Evolutionary conservation across 2,797 vertebrate species (phyloP).

Genomic region (Xerus rutilus): DNA sequence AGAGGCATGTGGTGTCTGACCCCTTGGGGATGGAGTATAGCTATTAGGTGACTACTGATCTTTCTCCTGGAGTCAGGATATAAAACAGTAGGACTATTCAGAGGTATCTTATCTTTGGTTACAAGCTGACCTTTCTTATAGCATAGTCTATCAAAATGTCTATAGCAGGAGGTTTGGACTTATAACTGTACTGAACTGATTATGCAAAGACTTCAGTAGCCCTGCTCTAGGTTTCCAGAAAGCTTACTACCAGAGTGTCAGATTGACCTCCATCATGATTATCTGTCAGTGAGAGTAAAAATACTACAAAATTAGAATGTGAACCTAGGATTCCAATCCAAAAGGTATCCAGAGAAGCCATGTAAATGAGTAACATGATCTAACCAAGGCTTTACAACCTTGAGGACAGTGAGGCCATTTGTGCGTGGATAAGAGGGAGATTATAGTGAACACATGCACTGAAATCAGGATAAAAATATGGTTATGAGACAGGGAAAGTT

Average conservation of each 20-base stretch:
- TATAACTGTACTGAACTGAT: background rate
- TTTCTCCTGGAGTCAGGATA: background rate
- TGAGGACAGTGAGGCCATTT: background rate
- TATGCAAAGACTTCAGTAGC: background rate
- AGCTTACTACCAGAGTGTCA: background rate
- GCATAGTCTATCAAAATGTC: background rate
- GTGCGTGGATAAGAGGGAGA: background rate
- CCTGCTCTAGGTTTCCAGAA: background rate
- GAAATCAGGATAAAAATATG: conserved; percentile 28
- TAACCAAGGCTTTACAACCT: background rate
- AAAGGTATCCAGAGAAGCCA: conserved; percentile 7
- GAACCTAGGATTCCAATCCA: background rate
- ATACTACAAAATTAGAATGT: conserved; percentile 25
- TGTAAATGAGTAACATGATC: background rate
- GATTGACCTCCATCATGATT: background rate
- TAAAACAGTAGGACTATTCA: background rate
- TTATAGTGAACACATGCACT: background rate
- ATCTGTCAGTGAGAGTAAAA: background rate
- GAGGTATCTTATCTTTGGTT: background rate
- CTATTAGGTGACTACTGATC: background rate
- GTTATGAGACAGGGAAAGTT: background rate
- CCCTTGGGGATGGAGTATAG: background rate
- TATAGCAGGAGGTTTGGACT: background rate
- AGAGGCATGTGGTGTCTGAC: background rate
- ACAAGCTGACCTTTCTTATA: background rate